Evolutionary conservation across 2,113 vertebrate genomes (phyloP), one percentile per base, ranked within the genome.

Genomic region (Paralichthys olivaceus): DNA sequence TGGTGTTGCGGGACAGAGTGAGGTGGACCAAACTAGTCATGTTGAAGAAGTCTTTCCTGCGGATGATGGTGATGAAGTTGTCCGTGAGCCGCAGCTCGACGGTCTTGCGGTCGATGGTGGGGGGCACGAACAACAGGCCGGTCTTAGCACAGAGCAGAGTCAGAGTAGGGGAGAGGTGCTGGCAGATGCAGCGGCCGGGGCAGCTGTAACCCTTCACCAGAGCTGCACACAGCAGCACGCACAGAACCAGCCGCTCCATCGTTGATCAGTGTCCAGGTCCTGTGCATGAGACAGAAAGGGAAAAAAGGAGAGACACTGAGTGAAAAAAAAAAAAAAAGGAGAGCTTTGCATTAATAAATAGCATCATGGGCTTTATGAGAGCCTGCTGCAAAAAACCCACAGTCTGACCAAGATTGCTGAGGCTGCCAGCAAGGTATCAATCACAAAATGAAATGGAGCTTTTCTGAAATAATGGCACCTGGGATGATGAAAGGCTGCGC

Each of bases 11-110:
- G 3, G 97, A 98, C 29, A 99, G 89, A 1, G 97, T 99, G 57
- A 99, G 95, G 88, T 99, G 97, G 20, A 99, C 97, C 87, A 99
- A 81, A 87, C 96, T 98, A 69, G 95, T 98, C 97, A 99, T 99
- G 94, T 99, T 98, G 88, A 95, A 93, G 76, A 98, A 98, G 90
- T 99, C 97, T 25, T 95, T 93, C 58, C 93, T 94, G 4, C 97
- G 96, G 14, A 99, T 94, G 1, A 96, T 89, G 0, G 96, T 97
- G 78, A 98, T 98, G 93, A 98, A 98, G 90, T 99, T 98, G 91
- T 99, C 97, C 0, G 97, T 97, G 61, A 99, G 93, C 0, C 97
- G 95, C 77, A 99, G 93, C 88, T 98, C 97, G 19, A 98, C 97
- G 0, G 97, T 97, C 55, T 93, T 96, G 64, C 97, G 95, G 93